Evolutionary conservation across 2,113 vertebrate genomes (phyloP), one percentile per base, ranked within the genome.

Genomic region (Vireo altiloquus): DNA sequence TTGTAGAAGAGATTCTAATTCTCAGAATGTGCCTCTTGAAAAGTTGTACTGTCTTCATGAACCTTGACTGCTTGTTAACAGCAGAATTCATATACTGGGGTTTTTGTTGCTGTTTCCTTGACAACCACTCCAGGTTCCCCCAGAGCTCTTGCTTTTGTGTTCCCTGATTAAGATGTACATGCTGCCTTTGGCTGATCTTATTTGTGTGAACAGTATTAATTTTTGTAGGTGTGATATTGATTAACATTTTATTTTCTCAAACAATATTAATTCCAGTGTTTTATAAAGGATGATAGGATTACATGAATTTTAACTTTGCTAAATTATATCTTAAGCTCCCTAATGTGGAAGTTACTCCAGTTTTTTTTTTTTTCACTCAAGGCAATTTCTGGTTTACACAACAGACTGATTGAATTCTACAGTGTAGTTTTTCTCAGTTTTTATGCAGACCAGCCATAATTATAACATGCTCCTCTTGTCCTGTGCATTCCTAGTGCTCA

Each of bases 171-270:
- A 91, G 92, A 94, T 82, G 47, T 95, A 90, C 72, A 39, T n/a
- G 68, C 79, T 92, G 92, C 79, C 91, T 94, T 89, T 92, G 76
- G 85, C 64, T 95, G 76, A 87, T 93, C 69, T 78, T 77, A 71
- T 86, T 64, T 96, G 49, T 83, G 52, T 76, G 60, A 93, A 83
- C 52, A 86, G 39, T 64, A 93, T 83, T 88, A 44, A 86, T 95
- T 96, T 94, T 90, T 5, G 6, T 86, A 96, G 77, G 64, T 90
- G 68, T 0, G 1, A 78, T 84, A 90, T 89, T 94, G 87, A 96
- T 96, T 90, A 95, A 86, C 60, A 66, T 96, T 80, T 92, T 80
- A 80, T 95, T 94, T 93, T 89, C 86, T 92, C 60, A 79, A 92
- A 87, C 61, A 89, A 22, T 75, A 80, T 78, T 93, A 91, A 96